These are phyloP conservation scores for Drosophila nr. medialis DNA, from an alignment of 2,888 invertebrate genomes.

Conservation along the genomic window DNA sequence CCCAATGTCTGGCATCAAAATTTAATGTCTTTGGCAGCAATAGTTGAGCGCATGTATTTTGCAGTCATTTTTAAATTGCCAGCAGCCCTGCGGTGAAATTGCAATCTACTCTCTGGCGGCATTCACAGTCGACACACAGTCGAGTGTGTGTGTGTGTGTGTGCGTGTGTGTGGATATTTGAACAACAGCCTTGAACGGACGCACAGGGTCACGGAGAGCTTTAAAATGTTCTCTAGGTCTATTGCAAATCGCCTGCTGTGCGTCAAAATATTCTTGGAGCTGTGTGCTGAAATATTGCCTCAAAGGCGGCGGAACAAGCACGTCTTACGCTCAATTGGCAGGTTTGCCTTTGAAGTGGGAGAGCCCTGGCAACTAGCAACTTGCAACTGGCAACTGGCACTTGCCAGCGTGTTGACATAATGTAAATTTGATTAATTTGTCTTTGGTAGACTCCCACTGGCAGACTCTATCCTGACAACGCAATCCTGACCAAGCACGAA, in stretches of 20 bases:
- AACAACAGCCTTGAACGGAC: constrained; percentile 29
- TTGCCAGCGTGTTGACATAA: constrained; percentile 63
- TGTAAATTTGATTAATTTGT: constrained; percentile 73
- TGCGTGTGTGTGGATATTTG: background rate
- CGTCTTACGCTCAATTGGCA: constrained; percentile 30
- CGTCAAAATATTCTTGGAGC: constrained; percentile 12
- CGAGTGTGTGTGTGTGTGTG: background rate
- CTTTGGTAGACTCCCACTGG: constrained; percentile 21
- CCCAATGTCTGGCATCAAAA: constrained; percentile 62
- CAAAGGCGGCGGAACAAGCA: constrained; percentile 23
- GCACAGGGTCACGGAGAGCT: constrained; percentile 11
- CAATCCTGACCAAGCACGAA: background rate
- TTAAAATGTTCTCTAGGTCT: constrained; percentile 5
- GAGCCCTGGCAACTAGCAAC: background rate
- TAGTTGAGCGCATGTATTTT: constrained; percentile 54
- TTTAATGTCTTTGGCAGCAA: constrained; percentile 71
- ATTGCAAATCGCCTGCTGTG: constrained; percentile 5
- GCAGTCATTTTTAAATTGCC: constrained; percentile 61
- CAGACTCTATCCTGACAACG: background rate
- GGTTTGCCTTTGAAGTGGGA: constrained; percentile 21
- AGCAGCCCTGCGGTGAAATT: constrained; percentile 25
- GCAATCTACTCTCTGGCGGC: constrained; percentile 17
- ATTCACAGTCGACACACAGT: constrained; percentile 6
- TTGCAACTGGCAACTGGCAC: constrained; percentile 4
- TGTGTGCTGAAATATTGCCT: constrained; percentile 8